A percentile compares a stretch with the other conserved stretches of the same genome.
Conservation (phyloP, 2,113 vertebrate genomes). For the Uropsilus gracilis region DNA sequence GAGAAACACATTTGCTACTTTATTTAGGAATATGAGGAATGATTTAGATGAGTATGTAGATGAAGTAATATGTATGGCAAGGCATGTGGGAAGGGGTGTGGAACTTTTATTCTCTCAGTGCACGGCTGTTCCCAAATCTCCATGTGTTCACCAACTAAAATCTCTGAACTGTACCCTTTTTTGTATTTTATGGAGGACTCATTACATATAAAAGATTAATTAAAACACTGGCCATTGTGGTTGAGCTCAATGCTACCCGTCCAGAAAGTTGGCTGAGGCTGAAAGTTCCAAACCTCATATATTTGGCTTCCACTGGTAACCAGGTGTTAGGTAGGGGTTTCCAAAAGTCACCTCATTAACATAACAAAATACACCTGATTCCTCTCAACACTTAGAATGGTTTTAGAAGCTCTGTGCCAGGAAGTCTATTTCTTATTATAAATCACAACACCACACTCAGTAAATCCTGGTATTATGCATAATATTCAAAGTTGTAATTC, state of each 20-base stretch:
- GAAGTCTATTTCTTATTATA: conserved; percentile 1
- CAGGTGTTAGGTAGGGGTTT: neutral
- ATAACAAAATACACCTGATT: neutral
- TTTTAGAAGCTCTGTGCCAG: neutral
- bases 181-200: neutral
- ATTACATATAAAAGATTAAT: neutral
- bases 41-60: neutral
- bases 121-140: neutral
- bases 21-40: neutral
- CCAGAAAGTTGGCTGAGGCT: neutral
- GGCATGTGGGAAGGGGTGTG: neutral
- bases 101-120: neutral
- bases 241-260: neutral
- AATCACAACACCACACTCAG: neutral
- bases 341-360: neutral
- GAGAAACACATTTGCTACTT: neutral
- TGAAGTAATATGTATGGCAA: neutral
- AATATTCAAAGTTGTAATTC: neutral
- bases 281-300: neutral
- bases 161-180: neutral
- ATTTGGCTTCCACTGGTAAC: neutral
- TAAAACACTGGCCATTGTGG: neutral
- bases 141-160: neutral
- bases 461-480: neutral
- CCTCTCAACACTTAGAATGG: neutral